A percentile compares a stretch with the other conserved stretches of the same genome.
phyloP scores from a whole-genome alignment of 2,797 vertebrate species.

The Acanthurus lineatus region DNA sequence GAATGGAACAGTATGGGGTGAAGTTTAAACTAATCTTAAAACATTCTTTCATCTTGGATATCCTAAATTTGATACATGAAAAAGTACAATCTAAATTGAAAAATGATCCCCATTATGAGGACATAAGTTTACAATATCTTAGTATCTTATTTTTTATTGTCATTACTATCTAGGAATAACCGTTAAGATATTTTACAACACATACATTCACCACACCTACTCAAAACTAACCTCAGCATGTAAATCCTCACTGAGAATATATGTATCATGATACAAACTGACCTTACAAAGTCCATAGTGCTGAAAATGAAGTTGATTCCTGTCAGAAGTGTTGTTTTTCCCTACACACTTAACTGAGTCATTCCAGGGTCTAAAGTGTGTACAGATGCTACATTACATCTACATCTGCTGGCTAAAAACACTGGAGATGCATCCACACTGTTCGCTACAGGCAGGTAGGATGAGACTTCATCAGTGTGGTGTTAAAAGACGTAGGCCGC shows the following conservation, averaged over 20 bases:
- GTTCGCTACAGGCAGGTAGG: slow-evolving; percentile 28
- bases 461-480: not conserved
- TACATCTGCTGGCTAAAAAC: slow-evolving; percentile 42
- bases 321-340: slow-evolving; percentile 31
- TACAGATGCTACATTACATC: not conserved
- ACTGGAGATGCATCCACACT: slow-evolving; percentile 2
- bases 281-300: slow-evolving; percentile 23
- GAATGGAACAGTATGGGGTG: not conserved
- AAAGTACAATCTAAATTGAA: slow-evolving; percentile 16
- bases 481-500: slow-evolving; percentile 22
- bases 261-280: slow-evolving; percentile 32
- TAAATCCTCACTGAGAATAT: slow-evolving; percentile 23
- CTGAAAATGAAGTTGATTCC: slow-evolving; percentile 38
- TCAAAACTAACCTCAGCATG: not conserved
- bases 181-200: not conserved
- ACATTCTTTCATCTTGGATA: not conserved
- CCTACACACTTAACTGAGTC: slow-evolving; percentile 2
- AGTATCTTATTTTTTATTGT: too few relatives aligned
- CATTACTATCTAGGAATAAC: not conserved
- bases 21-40: slow-evolving; percentile 10
- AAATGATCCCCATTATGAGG: slow-evolving; percentile 35
- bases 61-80: slow-evolving; percentile 20
- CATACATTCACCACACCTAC: not conserved
- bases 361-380: slow-evolving; percentile 25
- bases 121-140: slow-evolving; percentile 18